phyloP scores from a whole-genome alignment of 2,888 invertebrate species.

The Drosophila testacea region DNA sequence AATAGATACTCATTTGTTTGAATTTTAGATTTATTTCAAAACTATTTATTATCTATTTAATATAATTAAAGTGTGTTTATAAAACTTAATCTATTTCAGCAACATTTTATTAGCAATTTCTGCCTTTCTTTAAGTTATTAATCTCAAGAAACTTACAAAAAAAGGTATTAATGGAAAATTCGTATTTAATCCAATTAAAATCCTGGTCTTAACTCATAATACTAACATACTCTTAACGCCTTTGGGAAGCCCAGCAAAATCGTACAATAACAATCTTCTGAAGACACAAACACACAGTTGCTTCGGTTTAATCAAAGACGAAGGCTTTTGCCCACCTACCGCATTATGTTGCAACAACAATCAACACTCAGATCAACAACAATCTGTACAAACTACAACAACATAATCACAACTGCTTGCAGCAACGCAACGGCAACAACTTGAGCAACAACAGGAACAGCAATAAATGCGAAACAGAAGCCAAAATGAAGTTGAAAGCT shows the following conservation, averaged over 20 bases:
- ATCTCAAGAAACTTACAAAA: too few species aligned
- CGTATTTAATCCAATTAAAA: not conserved
- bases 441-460: slow-evolving; percentile 13
- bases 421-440: slow-evolving; percentile 28
- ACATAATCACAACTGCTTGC: slow-evolving; percentile 63
- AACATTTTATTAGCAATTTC: too few species aligned
- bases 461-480: slow-evolving; percentile 28
- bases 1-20: too few species aligned
- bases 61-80: too few species aligned
- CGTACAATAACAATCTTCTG: slow-evolving; percentile 3
- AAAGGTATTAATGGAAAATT: not conserved
- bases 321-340: slow-evolving; percentile 59
- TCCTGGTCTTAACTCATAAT: not conserved
- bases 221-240: not conserved
- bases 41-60: too few species aligned
- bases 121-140: too few species aligned
- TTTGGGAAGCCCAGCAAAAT: not conserved
- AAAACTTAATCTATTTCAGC: too few species aligned
- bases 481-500: slow-evolving; percentile 51
- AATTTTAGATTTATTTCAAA: too few species aligned
- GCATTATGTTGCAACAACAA: slow-evolving; percentile 70
- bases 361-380: slow-evolving; percentile 77
- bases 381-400: slow-evolving; percentile 77
- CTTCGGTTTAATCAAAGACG: slow-evolving; percentile 59
- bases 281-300: slow-evolving; percentile 8